Evolutionary conservation across 2,888 invertebrate species (phyloP).

Genomic region (Cylloceria caligata): DNA sequence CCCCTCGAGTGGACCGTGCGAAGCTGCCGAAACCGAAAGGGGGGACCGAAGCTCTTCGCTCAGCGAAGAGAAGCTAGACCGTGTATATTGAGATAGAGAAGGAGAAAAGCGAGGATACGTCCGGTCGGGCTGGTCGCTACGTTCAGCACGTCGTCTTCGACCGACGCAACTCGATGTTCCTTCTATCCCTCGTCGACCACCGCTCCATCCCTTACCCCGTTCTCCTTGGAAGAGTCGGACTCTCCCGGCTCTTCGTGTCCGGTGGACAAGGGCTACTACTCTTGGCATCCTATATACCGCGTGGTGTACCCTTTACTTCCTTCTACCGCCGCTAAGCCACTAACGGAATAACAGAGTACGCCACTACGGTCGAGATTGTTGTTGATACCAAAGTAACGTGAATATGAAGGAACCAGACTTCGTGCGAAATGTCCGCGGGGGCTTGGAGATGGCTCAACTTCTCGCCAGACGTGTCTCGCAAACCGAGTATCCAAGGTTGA

Average conservation of each 20-base stretch:
- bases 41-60: slow-evolving; percentile 27
- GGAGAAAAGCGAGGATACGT: slow-evolving; percentile 59
- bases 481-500: slow-evolving; percentile 76
- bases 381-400: slow-evolving; percentile 84
- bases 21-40: slow-evolving; percentile 64
- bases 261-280: slow-evolving; percentile 55
- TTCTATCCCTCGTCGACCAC: slow-evolving; percentile 42
- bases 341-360: slow-evolving; percentile 83
- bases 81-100: slow-evolving; percentile 60
- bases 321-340: slow-evolving; percentile 79
- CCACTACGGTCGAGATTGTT: slow-evolving; percentile 83
- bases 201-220: slow-evolving; percentile 28
- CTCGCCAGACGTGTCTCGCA: slow-evolving; percentile 82
- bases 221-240: slow-evolving; percentile 34
- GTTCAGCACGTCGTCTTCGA: slow-evolving; percentile 60
- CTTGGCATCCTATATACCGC: slow-evolving; percentile 46
- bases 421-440: slow-evolving; percentile 64
- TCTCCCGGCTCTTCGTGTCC: slow-evolving; percentile 60
- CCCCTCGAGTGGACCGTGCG: slow-evolving; percentile 80
- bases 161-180: slow-evolving; percentile 36
- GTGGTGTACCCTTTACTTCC: slow-evolving; percentile 26
- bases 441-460: slow-evolving; percentile 65
- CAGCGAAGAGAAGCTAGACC: slow-evolving; percentile 55
- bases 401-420: slow-evolving; percentile 61
- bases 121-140: slow-evolving; percentile 57